These are phyloP conservation scores for Lontra canadensis DNA, from an alignment of 2,113 vertebrate genomes.

Conservation along the genomic window DNA sequence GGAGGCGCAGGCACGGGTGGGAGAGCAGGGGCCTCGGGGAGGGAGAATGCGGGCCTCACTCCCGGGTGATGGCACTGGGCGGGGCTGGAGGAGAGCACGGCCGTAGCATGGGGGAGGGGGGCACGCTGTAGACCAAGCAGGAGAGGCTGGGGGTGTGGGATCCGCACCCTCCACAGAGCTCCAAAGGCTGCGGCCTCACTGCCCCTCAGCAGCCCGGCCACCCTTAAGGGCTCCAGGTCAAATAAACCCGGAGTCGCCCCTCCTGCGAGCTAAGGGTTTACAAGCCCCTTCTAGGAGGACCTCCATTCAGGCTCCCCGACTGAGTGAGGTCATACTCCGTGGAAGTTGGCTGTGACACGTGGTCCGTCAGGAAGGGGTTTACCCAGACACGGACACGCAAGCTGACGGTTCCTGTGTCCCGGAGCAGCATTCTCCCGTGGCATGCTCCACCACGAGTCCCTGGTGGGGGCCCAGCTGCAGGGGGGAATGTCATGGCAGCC, in stretches of 20 bases:
- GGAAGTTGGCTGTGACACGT: rapidly evolving
- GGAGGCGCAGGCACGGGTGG: background rate
- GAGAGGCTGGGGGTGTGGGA: too few relatives aligned
- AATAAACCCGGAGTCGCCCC: background rate
- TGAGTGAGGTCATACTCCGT: background rate
- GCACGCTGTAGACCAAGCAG: background rate
- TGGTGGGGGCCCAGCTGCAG: rapidly evolving
- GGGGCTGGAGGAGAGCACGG: background rate
- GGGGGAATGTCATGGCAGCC: too few relatives aligned
- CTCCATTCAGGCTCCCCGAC: rapidly evolving
- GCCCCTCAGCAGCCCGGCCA: rapidly evolving
- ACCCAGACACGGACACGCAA: rapidly evolving
- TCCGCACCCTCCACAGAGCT: background rate
- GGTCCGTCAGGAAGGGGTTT: background rate
- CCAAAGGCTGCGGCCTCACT: rapidly evolving
- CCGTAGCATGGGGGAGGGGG: background rate
- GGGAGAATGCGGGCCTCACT: background rate
- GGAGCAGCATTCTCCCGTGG: background rate
- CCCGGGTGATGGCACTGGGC: background rate
- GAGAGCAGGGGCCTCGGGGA: background rate
- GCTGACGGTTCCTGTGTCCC: rapidly evolving
- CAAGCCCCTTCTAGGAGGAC: rapidly evolving
- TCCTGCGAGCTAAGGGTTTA: background rate
- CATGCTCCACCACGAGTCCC: rapidly evolving
- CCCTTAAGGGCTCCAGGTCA: too few relatives aligned